A percentile compares a stretch with the other conserved stretches of the same genome.
These are phyloP conservation scores for Notiomystis cincta DNA, from an alignment of 2,113 vertebrate species.

Conservation along the genomic window DNA sequence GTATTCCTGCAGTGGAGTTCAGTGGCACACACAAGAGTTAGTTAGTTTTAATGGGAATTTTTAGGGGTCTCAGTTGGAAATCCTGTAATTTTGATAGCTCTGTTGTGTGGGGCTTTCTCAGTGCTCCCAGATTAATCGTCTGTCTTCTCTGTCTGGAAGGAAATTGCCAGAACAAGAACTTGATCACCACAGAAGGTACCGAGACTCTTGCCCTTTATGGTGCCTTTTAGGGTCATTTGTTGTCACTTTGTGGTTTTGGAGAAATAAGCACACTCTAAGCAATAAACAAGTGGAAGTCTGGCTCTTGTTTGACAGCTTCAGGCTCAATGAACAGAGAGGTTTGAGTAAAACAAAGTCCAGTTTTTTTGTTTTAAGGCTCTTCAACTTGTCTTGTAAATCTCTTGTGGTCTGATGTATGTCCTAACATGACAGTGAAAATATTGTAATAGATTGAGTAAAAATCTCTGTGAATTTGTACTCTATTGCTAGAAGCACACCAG, in stretches of 20 bases:
- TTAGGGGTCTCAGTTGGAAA: neutral
- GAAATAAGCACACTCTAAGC: neutral
- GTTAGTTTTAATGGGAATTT: neutral
- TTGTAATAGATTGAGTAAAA: neutral
- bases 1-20: neutral
- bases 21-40: neutral
- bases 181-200: neutral
- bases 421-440: neutral
- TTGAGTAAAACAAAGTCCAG: neutral
- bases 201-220: conserved; percentile 17
- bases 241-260: neutral
- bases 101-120: neutral
- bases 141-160: conserved; percentile 12
- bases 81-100: neutral
- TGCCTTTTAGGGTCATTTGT: conserved; percentile 19
- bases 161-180: conserved; percentile 8
- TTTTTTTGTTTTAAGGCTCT: neutral
- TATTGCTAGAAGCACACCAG: neutral
- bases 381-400: conserved; percentile 16
- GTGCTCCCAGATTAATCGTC: neutral
- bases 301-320: neutral
- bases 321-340: neutral
- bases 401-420: conserved; percentile 7
- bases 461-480: neutral
- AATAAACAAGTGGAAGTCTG: conserved; percentile 13